A percentile compares a stretch with the other conserved stretches of the same genome.
Conservation (phyloP, 2,888 invertebrate genomes). For the Mycalesis mineus region DNA sequence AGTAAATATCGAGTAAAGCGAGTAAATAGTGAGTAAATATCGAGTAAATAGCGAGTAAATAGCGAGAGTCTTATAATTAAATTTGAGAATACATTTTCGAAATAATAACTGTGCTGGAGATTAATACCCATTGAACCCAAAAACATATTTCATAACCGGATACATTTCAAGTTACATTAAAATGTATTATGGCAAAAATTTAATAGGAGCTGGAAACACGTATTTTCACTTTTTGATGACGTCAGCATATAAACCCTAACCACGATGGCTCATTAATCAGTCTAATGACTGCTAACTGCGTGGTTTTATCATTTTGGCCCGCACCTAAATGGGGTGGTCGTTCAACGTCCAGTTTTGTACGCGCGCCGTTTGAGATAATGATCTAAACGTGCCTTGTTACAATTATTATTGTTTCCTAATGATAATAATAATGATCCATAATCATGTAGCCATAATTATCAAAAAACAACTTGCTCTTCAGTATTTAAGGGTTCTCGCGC, state of each 20-base stretch:
- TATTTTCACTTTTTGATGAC: slow-evolving; percentile 26
- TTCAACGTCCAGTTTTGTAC: neutral
- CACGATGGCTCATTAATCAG: slow-evolving; percentile 61
- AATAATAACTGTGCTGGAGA: too few species aligned
- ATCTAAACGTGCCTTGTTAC: neutral
- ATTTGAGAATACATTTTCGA: too few species aligned
- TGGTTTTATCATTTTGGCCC: slow-evolving; percentile 17
- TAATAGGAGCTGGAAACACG: neutral
- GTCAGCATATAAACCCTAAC: slow-evolving; percentile 43
- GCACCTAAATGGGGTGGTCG: slow-evolving; percentile 16
- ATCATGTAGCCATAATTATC: too few species aligned
- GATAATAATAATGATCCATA: neutral
- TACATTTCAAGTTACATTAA: neutral
- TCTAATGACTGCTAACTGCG: slow-evolving; percentile 50
- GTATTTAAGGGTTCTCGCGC: too few species aligned
- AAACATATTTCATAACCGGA: neutral
- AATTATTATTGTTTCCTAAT: neutral
- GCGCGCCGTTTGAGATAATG: neutral
- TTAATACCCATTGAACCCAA: neutral
- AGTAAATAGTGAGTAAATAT: too few species aligned
- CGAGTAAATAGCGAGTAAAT: too few species aligned
- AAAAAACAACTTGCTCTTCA: too few species aligned
- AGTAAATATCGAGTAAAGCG: too few species aligned
- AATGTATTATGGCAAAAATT: neutral
- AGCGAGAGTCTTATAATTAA: too few species aligned